Base-by-base conservation (phyloP, 2,888 invertebrate genomes). In the Gonocerus acuteangulatus region DNA sequence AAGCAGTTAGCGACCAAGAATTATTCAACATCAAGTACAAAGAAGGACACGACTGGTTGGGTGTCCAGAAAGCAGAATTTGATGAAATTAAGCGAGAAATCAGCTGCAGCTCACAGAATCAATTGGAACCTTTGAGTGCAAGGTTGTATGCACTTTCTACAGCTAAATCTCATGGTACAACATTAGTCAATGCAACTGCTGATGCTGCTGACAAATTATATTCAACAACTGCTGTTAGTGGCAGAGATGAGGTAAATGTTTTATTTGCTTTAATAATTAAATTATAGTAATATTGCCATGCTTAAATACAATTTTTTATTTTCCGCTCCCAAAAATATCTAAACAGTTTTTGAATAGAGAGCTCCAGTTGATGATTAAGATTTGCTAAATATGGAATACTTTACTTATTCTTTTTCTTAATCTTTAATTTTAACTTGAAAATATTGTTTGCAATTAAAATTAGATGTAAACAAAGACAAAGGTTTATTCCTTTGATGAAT, bases 201-300 rank as follows among this genome's bases (percentile, higher is more conserved):
- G 95, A 95, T 72, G 75, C 86, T 58, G 94, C 94, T 19, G 94
- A 95, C 72, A 90, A 89, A 71, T 76, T 92, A 34, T 93, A 90
- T 72, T 80, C 89, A 1, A 87, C 86, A 0, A 94, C 94, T 0
- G 88, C 92, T 2, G 79, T 83, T 92, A 2, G 57, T 18, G 64
- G 64, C 2, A 60, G 64, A 7, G 64, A 65, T 34, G 22, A 27
- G 19, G 57, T 57, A 45, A 57, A 42, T 27, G 1, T 11, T n/a
- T n/a, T n/a, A n/a, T n/a, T n/a, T n/a, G n/a, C n/a, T n/a, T n/a
- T 11, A 7, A 15, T 7, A 16, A 15, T 44, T 44, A 7, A 15
- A 7, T 44, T 44, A 16, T 7, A 44, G 7, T 44, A 11, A 11
- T 34, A n/a, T n/a, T n/a, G n/a, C n/a, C n/a, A n/a, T n/a, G n/a